Evolutionary conservation across 2,888 invertebrate genomes (phyloP).

Genomic region (Epiblema foenella): DNA sequence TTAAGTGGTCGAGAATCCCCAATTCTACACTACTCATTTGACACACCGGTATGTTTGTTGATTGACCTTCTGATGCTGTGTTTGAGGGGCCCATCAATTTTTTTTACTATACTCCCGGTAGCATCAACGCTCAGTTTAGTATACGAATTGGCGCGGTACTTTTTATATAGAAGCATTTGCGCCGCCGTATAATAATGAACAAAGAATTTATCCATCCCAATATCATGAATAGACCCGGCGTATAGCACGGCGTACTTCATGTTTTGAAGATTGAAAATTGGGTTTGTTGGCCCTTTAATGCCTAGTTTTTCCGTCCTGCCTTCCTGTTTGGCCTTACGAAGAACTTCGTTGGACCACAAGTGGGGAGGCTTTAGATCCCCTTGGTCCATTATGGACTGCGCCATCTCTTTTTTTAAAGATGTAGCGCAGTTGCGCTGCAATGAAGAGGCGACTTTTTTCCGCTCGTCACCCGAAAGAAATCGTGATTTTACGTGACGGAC

Average conservation of each 20-base stretch:
- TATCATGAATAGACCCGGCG: neutral
- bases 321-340: neutral
- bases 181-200: neutral
- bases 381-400: neutral
- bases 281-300: neutral
- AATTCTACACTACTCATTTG: too few relatives aligned
- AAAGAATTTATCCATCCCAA: neutral
- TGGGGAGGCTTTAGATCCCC: neutral
- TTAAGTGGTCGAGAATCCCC: too few relatives aligned
- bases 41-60: too few relatives aligned
- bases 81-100: neutral
- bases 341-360: neutral
- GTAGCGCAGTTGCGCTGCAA: neutral
- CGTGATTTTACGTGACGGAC: neutral
- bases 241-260: neutral
- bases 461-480: neutral
- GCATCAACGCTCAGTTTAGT: neutral
- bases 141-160: neutral
- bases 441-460: neutral
- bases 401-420: neutral
- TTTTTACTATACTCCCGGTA: neutral
- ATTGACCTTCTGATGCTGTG: too few relatives aligned
- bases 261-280: neutral
- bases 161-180: neutral
- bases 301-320: neutral